Percentiles rank a stretch among this genome's conserved stretches.
Evolutionary conservation across 2,888 invertebrate species (phyloP).

Genomic region (Anoplius nigerrimus): DNA sequence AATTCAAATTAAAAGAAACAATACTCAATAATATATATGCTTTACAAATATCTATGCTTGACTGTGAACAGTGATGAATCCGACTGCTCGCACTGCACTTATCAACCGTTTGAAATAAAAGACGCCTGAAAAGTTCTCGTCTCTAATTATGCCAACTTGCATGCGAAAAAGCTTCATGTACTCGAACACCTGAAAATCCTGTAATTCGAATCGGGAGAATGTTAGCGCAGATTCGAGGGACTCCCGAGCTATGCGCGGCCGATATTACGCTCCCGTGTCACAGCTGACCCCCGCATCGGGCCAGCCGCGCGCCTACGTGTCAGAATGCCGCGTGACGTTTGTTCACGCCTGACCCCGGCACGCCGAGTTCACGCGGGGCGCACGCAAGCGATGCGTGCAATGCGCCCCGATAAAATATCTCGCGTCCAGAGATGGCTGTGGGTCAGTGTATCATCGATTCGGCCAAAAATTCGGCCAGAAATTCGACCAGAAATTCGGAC

Average conservation of each 20-base stretch:
- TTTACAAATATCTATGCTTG: too few species aligned
- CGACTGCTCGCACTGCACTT: too few species aligned
- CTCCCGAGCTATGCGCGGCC: conserved; percentile 39
- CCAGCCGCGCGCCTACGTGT: conserved; percentile 12
- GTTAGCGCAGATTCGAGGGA: conserved; percentile 11
- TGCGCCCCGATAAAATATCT: not conserved
- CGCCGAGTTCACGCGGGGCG: conserved; percentile 28
- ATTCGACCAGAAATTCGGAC: too few species aligned
- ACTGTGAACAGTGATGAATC: too few species aligned
- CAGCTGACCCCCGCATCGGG: too few species aligned
- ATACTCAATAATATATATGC: too few species aligned
- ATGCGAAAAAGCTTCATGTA: too few species aligned
- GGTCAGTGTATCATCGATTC: not conserved
- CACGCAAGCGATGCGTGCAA: conserved; percentile 15
- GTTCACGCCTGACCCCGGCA: conserved; percentile 43
- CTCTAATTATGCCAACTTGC: conserved; percentile 27
- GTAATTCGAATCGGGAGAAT: too few species aligned
- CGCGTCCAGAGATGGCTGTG: not conserved
- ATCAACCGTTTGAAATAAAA: too few species aligned
- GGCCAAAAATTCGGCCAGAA: not conserved
- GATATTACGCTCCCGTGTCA: conserved; percentile 25
- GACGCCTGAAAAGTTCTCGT: too few species aligned
- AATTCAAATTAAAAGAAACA: too few species aligned
- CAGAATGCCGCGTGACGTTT: conserved; percentile 36
- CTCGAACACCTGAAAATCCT: too few species aligned